Percentiles rank a stretch among this genome's conserved stretches.
These are phyloP conservation scores for Icerya purchasi DNA, from an alignment of 2,888 invertebrate genomes.

Conservation along the genomic window DNA sequence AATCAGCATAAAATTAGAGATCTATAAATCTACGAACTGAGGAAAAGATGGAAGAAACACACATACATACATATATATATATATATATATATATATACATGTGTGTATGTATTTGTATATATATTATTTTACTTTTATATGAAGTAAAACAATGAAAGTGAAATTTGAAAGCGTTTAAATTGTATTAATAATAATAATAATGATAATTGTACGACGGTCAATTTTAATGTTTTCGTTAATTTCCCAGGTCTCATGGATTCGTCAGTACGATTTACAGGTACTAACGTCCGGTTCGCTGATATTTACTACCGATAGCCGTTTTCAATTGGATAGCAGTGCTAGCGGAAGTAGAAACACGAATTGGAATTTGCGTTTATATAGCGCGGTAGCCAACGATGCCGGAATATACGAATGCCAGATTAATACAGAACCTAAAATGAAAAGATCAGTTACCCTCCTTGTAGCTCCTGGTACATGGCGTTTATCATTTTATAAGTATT, in stretches of 20 bases:
- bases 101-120: too few relatives aligned
- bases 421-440: conserved; percentile 15
- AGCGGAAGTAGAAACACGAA: conserved; percentile 5
- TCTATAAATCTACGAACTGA: too few relatives aligned
- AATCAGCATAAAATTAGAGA: too few relatives aligned
- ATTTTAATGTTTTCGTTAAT: too few relatives aligned
- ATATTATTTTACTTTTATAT: too few relatives aligned
- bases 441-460: conserved; percentile 10
- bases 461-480: conserved; percentile 6
- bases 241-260: conserved; percentile 16
- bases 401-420: conserved; percentile 16
- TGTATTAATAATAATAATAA: too few relatives aligned
- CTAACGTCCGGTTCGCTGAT: conserved; percentile 10
- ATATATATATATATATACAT: too few relatives aligned
- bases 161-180: too few relatives aligned
- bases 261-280: conserved; percentile 13
- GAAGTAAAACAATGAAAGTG: too few relatives aligned
- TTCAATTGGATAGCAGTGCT: conserved; percentile 8
- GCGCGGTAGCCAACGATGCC: conserved; percentile 10
- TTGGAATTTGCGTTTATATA: conserved; percentile 13
- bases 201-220: too few relatives aligned
- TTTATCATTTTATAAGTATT: background rate
- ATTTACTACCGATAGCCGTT: conserved; percentile 13
- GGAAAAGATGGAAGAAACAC: too few relatives aligned
- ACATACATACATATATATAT: too few relatives aligned